Evolutionary conservation across 2,888 invertebrate genomes (phyloP).

Genomic region (Brachypalpus laphriformis): DNA sequence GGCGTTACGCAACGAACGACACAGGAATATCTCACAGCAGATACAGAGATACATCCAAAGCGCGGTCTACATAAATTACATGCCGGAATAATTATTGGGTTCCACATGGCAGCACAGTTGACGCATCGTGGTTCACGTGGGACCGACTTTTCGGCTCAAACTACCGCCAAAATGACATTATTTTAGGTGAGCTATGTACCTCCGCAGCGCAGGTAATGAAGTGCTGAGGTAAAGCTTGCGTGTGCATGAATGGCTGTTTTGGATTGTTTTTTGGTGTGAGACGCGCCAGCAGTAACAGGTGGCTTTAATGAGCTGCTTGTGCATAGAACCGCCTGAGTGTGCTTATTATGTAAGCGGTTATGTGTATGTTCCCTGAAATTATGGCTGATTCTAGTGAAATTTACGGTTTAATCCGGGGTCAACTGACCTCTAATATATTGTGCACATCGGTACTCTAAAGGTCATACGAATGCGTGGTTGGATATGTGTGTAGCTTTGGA

Average conservation of each 20-base stretch:
- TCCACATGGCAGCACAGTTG: constrained; percentile 62
- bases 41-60: constrained; percentile 13
- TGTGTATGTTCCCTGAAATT: constrained; percentile 39
- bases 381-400: constrained; percentile 58
- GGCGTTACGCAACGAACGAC: constrained; percentile 63
- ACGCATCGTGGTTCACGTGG: constrained; percentile 60
- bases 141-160: constrained; percentile 40
- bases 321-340: constrained; percentile 14
- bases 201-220: neutral
- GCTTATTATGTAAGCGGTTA: constrained; percentile 52
- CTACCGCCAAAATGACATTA: constrained; percentile 55
- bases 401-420: constrained; percentile 39
- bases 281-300: constrained; percentile 64
- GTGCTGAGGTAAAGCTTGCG: constrained; percentile 46
- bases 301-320: constrained; percentile 40
- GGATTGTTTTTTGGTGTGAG: constrained; percentile 14
- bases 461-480: neutral
- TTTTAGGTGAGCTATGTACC: constrained; percentile 3
- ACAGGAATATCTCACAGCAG: constrained; percentile 52
- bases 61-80: constrained; percentile 52
- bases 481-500: neutral
- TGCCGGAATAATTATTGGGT: constrained; percentile 69
- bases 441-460: constrained; percentile 2
- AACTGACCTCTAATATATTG: constrained; percentile 40
- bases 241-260: constrained; percentile 23